phyloP scores from a whole-genome alignment of 2,797 vertebrate genomes.

The Anniella stebbinsi region DNA sequence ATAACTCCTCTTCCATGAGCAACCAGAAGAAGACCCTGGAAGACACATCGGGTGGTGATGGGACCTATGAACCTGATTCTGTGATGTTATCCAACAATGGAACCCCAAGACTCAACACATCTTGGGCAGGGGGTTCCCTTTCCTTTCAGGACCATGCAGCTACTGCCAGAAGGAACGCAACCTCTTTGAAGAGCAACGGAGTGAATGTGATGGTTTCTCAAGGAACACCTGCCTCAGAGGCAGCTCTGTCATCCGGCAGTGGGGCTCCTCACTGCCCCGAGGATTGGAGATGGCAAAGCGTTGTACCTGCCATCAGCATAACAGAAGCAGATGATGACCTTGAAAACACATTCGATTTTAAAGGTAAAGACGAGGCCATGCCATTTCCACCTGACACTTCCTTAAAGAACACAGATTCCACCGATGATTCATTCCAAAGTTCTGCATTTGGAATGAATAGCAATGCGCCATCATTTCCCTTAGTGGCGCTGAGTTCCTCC shows the following conservation, averaged over 20 bases:
- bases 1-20: background rate
- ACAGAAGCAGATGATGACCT: background rate
- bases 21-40: background rate
- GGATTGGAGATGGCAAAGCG: background rate
- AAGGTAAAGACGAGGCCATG: background rate
- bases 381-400: background rate
- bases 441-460: background rate
- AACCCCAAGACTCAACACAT: background rate
- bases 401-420: background rate
- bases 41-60: background rate
- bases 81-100: background rate
- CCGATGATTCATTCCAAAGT: background rate
- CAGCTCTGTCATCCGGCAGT: background rate
- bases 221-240: background rate
- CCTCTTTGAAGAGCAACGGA: background rate
- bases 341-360: too few relatives aligned
- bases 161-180: background rate
- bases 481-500: background rate
- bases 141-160: fast-evolving
- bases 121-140: fast-evolving
- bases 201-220: conserved; percentile 4
- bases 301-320: background rate
- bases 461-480: background rate
- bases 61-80: background rate
- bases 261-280: conserved; percentile 28